These are phyloP conservation scores for Trididemnum clinides DNA, from an alignment of 23 tunicate genomes.

Conservation along the genomic window DNA sequence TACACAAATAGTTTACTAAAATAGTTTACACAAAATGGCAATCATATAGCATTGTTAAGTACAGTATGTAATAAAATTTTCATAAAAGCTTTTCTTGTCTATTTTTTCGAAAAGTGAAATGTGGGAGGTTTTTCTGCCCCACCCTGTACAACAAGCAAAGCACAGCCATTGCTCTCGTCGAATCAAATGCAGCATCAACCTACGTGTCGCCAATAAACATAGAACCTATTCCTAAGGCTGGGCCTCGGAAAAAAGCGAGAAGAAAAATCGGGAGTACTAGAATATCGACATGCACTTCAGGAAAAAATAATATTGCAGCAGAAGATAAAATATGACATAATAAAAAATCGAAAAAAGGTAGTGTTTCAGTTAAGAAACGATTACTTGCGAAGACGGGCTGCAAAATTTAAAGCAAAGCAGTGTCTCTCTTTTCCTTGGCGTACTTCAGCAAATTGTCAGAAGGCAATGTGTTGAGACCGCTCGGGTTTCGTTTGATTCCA, in stretches of 20 bases:
- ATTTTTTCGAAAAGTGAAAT: no score
- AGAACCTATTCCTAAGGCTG: neutral
- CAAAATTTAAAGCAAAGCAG: neutral
- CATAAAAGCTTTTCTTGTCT: no score
- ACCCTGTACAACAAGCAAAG: neutral
- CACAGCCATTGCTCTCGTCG: neutral
- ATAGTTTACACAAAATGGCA: no score
- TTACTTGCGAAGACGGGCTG: neutral
- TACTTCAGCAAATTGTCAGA: neutral
- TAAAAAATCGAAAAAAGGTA: neutral
- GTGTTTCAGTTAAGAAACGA: neutral
- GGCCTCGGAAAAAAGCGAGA: neutral
- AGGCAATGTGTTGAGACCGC: neutral
- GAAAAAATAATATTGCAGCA: neutral
- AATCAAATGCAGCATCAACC: neutral
- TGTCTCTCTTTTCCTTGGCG: neutral
- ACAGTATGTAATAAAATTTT: no score
- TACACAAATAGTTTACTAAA: no score
- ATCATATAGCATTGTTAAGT: no score
- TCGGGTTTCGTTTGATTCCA: neutral
- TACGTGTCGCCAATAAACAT: constrained; percentile 3
- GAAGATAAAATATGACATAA: neutral
- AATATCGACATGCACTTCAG: neutral
- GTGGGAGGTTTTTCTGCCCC: no score
- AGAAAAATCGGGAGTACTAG: neutral